Conservation (phyloP, 2,888 invertebrate genomes). For the Ceraclea dissimilis region DNA sequence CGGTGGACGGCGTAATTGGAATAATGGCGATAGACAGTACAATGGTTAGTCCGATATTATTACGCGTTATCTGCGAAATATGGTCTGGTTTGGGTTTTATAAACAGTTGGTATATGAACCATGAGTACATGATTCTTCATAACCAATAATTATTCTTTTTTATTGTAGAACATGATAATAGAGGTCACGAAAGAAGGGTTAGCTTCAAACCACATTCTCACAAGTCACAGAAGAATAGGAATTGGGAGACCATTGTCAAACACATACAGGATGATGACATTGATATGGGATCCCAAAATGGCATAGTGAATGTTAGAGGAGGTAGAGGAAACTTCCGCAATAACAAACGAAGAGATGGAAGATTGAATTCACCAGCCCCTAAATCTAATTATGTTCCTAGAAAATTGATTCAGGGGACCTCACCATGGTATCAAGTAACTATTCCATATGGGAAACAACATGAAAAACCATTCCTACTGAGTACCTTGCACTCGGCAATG, state of each 20-base stretch:
- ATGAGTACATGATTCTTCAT: not conserved
- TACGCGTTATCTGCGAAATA: too few species aligned
- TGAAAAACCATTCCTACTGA: conserved; percentile 59
- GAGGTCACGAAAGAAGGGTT: conserved; percentile 41
- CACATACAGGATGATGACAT: conserved; percentile 56
- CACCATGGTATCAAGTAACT: conserved; percentile 66
- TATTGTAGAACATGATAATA: conserved; percentile 45
- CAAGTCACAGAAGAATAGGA: conserved; percentile 40
- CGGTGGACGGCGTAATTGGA: conserved; percentile 39
- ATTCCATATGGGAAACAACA: conserved; percentile 69
- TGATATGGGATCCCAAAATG: conserved; percentile 49
- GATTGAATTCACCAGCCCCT: conserved; percentile 44
- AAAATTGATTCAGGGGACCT: conserved; percentile 45
- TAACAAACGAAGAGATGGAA: conserved; percentile 38
- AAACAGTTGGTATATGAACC: too few species aligned
- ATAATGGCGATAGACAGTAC: conserved; percentile 29
- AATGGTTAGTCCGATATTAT: conserved; percentile 11
- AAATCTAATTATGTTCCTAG: conserved; percentile 33
- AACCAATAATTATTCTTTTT: not conserved
- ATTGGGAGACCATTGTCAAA: conserved; percentile 40
- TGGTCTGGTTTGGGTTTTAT: too few species aligned
- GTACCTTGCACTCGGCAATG: conserved; percentile 51
- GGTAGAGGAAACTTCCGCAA: conserved; percentile 29
- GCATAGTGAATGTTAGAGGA: conserved; percentile 29
- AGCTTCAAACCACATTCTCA: conserved; percentile 48